Base-by-base conservation (phyloP, 2,797 vertebrate genomes). In the Sciaenops ocellatus region DNA sequence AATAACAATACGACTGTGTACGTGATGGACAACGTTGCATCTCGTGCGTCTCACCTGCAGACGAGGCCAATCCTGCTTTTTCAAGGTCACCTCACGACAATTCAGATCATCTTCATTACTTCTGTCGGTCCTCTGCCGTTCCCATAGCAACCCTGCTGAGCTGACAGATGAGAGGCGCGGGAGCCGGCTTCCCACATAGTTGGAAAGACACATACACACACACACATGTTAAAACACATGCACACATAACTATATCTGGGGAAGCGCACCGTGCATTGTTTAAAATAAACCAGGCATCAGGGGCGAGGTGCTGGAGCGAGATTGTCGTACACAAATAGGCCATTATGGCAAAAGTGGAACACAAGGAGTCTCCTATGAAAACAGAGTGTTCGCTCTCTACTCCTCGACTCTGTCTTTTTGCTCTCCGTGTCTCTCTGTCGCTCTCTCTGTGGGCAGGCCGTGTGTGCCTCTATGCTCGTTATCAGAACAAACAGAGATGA, bases 91-190 rank as follows among this genome's bases (percentile, higher is more conserved):
- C 85, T 83, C 3, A 61, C 75, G 89, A 90, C 92, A 87, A 94
- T 92, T 90, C 83, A 84, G 84, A 89, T 87, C 89, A 83, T 94
- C 90, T 88, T 94, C 85, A 92, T 92, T 89, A 92, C 90, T 93
- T 90, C 77, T 79, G 72, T 82, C 62, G 90, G 85, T 80, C 90
- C 89, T 85, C 77, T 82, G 73, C 89, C 74, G 94, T 95, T 95
- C 84, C 94, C 95, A 95, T 95, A 88, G 95, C 92, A 95, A 95
- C 94, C 88, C 84, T 66, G 55, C 88, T 79, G 88, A 87, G 90
- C 90, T 93, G 93, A 94, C 86, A 90, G 90, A 95, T 94, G 90
- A 94, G 91, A 89, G 87, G 87, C 87, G 75, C 63, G 74, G 73
- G 90, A 93, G 89, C 79, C 61, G 78, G 78, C 89, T 89, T 93